Evolutionary conservation across 92 coral and sea anemone genomes (phyloP).

Genomic region (Diadumene lineata): DNA sequence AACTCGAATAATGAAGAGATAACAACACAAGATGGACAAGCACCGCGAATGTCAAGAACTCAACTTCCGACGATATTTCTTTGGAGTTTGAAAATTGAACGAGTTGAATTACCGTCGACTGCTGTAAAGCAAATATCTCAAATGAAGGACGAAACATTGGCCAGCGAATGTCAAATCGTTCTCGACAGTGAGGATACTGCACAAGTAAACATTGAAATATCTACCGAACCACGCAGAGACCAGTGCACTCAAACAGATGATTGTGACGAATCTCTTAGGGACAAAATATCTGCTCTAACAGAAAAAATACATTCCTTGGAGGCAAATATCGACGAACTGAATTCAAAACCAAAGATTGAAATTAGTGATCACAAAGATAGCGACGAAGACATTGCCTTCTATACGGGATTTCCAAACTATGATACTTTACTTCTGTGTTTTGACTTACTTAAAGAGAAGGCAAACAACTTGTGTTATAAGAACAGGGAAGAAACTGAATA

Average conservation of each 20-base stretch:
- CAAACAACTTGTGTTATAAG: constrained; percentile 24
- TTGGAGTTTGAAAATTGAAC: constrained; percentile 26
- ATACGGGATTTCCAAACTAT: constrained; percentile 40
- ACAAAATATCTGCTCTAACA: constrained; percentile 21
- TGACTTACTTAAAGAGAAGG: constrained; percentile 56
- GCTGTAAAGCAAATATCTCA: background rate
- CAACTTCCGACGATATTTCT: constrained; percentile 56
- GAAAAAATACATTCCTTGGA: constrained; percentile 1
- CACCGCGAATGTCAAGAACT: constrained; percentile 42
- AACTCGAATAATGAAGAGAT: too few relatives aligned
- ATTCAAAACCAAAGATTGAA: constrained; percentile 22
- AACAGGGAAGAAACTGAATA: constrained; percentile 10
- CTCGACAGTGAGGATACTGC: background rate
- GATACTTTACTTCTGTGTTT: constrained; percentile 59
- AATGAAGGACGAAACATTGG: background rate
- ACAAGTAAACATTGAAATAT: background rate
- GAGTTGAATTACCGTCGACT: background rate
- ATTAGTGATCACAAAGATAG: constrained; percentile 45
- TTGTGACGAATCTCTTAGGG: constrained; percentile 24
- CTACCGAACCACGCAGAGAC: background rate
- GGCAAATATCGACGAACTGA: background rate
- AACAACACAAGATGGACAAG: too few relatives aligned
- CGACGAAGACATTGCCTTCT: constrained; percentile 56
- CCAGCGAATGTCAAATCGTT: background rate
- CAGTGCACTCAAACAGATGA: constrained; percentile 22